Conservation (phyloP, 2,797 vertebrate species). For the Neomorphus geoffroyi region DNA sequence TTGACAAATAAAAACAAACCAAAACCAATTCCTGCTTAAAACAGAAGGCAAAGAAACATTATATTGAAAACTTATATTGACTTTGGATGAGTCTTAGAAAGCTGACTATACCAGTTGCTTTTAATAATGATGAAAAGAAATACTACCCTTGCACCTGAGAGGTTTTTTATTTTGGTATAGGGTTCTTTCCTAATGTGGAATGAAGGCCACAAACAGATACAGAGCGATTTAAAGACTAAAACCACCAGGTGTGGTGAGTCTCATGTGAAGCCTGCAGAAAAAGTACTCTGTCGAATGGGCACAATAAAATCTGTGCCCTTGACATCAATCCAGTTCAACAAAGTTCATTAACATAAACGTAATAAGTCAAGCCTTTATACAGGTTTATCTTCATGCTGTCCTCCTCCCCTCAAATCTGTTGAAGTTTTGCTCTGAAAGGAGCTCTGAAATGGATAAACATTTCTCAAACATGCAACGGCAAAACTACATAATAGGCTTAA, state of each 20-base stretch:
- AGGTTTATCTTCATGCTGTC: neutral
- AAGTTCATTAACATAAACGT: neutral
- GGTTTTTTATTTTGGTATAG: neutral
- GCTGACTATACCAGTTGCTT: neutral
- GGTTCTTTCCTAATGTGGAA: neutral
- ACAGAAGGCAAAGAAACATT: neutral
- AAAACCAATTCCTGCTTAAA: neutral
- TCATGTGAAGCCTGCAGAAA: neutral
- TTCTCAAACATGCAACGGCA: neutral
- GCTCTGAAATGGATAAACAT: neutral
- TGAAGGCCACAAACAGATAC: neutral
- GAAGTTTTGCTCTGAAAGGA: neutral
- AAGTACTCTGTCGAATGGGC: neutral
- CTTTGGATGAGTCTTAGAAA: neutral
- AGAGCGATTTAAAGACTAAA: neutral
- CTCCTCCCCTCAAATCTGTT: neutral
- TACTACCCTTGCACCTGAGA: neutral
- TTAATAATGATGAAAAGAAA: neutral
- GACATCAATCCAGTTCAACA: neutral
- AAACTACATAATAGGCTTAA: neutral
- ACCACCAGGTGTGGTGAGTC: neutral
- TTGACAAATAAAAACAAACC: neutral
- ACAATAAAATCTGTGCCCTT: neutral
- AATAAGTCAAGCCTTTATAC: neutral
- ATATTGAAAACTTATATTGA: neutral